Base-by-base conservation (phyloP, 64 coral and sea anemone species). In the Montipora capricornis region DNA sequence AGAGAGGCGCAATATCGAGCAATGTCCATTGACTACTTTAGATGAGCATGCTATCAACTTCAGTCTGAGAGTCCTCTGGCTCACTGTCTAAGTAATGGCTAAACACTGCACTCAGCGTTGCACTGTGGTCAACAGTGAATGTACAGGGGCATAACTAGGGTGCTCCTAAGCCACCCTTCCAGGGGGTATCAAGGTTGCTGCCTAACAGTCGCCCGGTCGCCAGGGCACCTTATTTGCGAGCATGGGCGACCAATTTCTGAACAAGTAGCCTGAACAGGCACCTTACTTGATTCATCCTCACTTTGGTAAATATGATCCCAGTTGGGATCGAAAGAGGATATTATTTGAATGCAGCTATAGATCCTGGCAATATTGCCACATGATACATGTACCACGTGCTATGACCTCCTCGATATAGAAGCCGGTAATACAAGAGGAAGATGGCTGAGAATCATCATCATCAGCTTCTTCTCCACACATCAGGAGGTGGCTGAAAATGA, bases 61-160 rank as follows among this genome's bases (percentile, higher is more conserved):
- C 74, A 76, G 74, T 13, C 74, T 76, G 8, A 76, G 44, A 76
- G 5, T 76, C 44, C 74, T 76, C 74, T 76, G 74, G 74, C 29
- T 48, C 74, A 46, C 74, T 46, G 74, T 76, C 74, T 76, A 8
- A 76, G 74, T 76, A 76, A 4, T 76, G 74, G 44, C 74, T 45
- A 76, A 76, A 76, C 74, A 76, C 74, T 76, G 74, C 74, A 76
- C 74, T 76, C 74, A 76, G 44, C 26, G 74, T 76, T 76, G 74
- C 74, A 76, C 74, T 76, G 12, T 46, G 11, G 74, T 76, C 6
- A 76, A 46, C 74, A 76, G 74, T 76, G 61, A 66, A 66, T 12
- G 61, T 66, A 66, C 61, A 66, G 61, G 29, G 61, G 61, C 61
- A 66, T 66, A 66, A 66, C 61, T 66, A 66, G 61, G 61, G 61